These are phyloP conservation scores for Thalpophila matura DNA, from an alignment of 2,888 invertebrate genomes.

Conservation along the genomic window DNA sequence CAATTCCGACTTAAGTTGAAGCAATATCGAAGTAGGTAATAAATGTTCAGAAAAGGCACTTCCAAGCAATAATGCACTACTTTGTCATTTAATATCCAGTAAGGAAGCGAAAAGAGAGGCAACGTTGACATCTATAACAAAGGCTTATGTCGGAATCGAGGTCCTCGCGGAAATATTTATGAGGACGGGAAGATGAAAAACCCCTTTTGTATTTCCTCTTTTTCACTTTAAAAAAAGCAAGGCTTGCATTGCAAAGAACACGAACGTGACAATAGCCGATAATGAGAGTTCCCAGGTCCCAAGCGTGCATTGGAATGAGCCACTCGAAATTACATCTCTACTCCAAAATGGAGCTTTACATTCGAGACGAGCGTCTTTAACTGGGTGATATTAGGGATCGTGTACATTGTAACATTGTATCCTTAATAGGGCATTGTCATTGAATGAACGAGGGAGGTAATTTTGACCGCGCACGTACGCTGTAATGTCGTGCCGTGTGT, in stretches of 20 bases:
- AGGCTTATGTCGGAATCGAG: slow-evolving; percentile 47
- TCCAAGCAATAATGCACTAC: slow-evolving; percentile 46
- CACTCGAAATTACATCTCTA: slow-evolving; percentile 64
- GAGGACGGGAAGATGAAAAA: slow-evolving; percentile 51
- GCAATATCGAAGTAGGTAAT: slow-evolving; percentile 29
- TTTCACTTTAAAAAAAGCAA: slow-evolving; percentile 47
- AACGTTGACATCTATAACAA: slow-evolving; percentile 56
- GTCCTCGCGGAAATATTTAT: slow-evolving; percentile 54
- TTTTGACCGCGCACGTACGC: slow-evolving; percentile 79
- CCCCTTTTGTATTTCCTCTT: slow-evolving; percentile 56
- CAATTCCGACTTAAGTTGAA: not conserved
- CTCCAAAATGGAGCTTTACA: slow-evolving; percentile 64
- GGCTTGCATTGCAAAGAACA: slow-evolving; percentile 51
- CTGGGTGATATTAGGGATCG: slow-evolving; percentile 63
- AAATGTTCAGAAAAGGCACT: slow-evolving; percentile 50
- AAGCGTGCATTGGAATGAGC: slow-evolving; percentile 75
- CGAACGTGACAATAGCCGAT: slow-evolving; percentile 68
- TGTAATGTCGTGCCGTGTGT: slow-evolving; percentile 76
- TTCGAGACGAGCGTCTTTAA: slow-evolving; percentile 66
- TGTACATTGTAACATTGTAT: slow-evolving; percentile 75
- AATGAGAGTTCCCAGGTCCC: slow-evolving; percentile 67
- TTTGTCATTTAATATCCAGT: slow-evolving; percentile 42
- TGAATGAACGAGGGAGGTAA: slow-evolving; percentile 75
- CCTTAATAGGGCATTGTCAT: slow-evolving; percentile 82
- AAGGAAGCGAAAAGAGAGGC: slow-evolving; percentile 40